Evolutionary conservation across 2,797 vertebrate genomes (phyloP).

Genomic region (Triplophysa yarkandensis): DNA sequence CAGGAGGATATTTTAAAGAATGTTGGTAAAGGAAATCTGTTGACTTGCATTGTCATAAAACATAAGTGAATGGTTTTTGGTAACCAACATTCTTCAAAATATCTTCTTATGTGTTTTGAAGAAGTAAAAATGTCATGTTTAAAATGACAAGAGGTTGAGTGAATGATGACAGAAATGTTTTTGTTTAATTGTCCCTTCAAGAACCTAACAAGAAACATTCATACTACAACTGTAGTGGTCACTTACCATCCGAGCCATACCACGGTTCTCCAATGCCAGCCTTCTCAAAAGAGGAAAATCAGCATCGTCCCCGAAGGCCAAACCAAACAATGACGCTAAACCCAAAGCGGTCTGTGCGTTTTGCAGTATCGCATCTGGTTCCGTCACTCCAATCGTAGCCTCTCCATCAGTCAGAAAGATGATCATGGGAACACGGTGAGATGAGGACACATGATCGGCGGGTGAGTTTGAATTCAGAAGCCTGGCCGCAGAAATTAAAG

Average conservation of each 20-base stretch:
- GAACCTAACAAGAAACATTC: too few relatives aligned
- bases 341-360: constrained; percentile 76
- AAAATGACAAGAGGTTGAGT: too few relatives aligned
- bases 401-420: constrained; percentile 87
- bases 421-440: constrained; percentile 76
- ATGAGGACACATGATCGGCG: constrained; percentile 46
- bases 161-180: too few relatives aligned
- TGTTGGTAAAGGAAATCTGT: too few relatives aligned
- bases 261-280: constrained; percentile 82
- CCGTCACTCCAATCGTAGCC: constrained; percentile 79
- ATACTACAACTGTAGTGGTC: background rate
- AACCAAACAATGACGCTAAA: constrained; percentile 77
- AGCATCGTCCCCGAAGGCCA: constrained; percentile 85
- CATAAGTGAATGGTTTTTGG: too few relatives aligned
- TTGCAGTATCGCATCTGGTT: constrained; percentile 74
- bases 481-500: constrained; percentile 80
- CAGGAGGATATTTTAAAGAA: too few relatives aligned
- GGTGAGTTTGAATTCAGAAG: constrained; percentile 71
- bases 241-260: constrained; percentile 72
- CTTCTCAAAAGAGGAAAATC: constrained; percentile 80
- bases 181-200: too few relatives aligned
- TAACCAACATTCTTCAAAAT: too few relatives aligned
- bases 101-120: too few relatives aligned
- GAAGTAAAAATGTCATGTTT: too few relatives aligned
- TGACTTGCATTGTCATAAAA: too few relatives aligned